Conservation (phyloP, 2,113 vertebrate genomes). For the Ardeotis arabs region DNA sequence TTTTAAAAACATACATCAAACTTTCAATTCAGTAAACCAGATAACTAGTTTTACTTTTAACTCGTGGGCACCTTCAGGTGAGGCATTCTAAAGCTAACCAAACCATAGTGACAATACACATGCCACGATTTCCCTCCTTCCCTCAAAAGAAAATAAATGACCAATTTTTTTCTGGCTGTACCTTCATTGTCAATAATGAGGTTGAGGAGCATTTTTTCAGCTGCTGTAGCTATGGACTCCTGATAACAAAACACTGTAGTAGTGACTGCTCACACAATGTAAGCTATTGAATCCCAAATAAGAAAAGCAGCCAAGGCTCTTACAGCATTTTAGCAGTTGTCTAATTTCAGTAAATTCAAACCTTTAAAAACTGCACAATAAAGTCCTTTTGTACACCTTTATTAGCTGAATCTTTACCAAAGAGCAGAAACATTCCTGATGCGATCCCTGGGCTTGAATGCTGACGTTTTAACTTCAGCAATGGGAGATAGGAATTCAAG, state of each 20-base stretch:
- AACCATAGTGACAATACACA: neutral
- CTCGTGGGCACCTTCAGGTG: neutral
- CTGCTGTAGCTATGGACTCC: neutral
- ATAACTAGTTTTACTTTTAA: neutral
- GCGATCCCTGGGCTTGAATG: neutral
- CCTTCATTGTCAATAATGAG: neutral
- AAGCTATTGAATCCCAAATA: slow-evolving; percentile 14
- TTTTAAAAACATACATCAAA: neutral
- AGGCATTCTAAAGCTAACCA: neutral
- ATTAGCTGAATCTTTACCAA: neutral
- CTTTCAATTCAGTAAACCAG: neutral
- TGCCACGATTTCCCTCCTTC: neutral
- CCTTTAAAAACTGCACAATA: slow-evolving; percentile 14
- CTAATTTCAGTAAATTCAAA: slow-evolving; percentile 31
- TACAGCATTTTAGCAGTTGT: neutral
- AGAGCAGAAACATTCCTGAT: neutral
- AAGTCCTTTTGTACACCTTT: slow-evolving; percentile 4
- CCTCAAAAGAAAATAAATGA: neutral
- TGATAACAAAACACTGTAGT: neutral
- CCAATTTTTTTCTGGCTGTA: neutral
- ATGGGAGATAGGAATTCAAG: neutral
- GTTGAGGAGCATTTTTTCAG: neutral
- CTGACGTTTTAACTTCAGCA: neutral
- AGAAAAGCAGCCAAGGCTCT: neutral
- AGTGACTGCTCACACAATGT: neutral